Conservation (phyloP, 1,140 invertebrate genomes). For the Melipona quadrifasciata region DNA sequence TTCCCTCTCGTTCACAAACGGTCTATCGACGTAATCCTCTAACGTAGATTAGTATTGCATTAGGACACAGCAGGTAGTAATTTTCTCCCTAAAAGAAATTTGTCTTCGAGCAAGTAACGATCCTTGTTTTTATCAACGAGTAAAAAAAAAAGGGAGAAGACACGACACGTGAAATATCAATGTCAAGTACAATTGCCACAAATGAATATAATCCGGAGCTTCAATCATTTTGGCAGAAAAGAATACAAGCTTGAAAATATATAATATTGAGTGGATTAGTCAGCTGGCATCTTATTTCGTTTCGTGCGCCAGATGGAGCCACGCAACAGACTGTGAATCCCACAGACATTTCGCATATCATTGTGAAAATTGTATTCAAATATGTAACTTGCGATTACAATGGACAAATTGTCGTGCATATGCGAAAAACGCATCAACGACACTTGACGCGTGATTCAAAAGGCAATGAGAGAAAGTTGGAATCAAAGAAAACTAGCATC, state of each 20-base stretch:
- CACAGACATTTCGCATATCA: constrained; percentile 66
- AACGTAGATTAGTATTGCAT: neutral
- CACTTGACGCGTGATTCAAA: constrained; percentile 49
- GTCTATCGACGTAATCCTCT: neutral
- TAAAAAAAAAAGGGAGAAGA: neutral
- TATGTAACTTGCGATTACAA: constrained; percentile 60
- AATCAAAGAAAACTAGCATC: constrained; percentile 21
- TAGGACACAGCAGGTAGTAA: neutral
- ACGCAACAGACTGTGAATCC: constrained; percentile 56
- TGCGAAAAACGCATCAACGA: constrained; percentile 21
- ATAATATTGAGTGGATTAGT: constrained; percentile 50
- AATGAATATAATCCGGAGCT: constrained; percentile 6
- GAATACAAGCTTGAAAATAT: constrained; percentile 40
- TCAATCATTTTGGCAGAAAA: constrained; percentile 18
- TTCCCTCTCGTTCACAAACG: neutral
- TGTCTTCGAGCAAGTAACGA: neutral
- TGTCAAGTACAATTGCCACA: constrained; percentile 22
- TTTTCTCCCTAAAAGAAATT: constrained; percentile 2
- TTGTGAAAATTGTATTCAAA: constrained; percentile 73
- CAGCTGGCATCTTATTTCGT: constrained; percentile 62
- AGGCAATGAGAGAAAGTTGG: constrained; percentile 23
- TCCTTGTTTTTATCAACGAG: neutral
- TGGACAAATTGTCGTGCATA: constrained; percentile 31
- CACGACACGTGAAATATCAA: constrained; percentile 23
- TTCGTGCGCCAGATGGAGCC: constrained; percentile 68